A percentile compares a stretch with the other conserved stretches of the same genome.
Evolutionary conservation across 2,797 vertebrate species (phyloP).

Genomic region (Sphaeramia orbicularis): DNA sequence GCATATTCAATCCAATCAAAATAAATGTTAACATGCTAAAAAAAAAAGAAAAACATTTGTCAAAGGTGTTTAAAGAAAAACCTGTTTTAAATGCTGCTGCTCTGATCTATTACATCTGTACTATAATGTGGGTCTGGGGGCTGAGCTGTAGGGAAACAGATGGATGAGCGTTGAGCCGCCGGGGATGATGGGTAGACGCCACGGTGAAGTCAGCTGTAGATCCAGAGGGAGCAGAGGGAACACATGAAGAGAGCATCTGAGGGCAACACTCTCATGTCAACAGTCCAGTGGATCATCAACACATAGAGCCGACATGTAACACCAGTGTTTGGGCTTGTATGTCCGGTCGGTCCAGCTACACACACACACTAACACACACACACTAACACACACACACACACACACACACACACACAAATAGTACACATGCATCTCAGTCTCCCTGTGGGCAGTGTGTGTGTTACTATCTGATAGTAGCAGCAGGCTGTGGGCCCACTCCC

Average conservation of each 20-base stretch:
- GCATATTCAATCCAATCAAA: neutral
- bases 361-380: too few relatives aligned
- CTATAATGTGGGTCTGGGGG: constrained; percentile 31
- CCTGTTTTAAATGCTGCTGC: neutral
- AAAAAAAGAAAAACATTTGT: neutral
- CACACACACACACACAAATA: constrained; percentile 47
- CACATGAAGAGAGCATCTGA: constrained; percentile 53
- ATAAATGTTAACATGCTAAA: too few relatives aligned
- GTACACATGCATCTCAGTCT: constrained; percentile 39
- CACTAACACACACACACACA: too few relatives aligned
- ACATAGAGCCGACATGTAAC: constrained; percentile 43
- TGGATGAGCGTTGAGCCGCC: too few relatives aligned
- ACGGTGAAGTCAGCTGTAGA: constrained; percentile 34
- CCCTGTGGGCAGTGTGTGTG: constrained; percentile 61
- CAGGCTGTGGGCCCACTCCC: constrained; percentile 60
- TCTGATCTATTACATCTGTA: neutral
- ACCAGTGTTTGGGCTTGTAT: constrained; percentile 49
- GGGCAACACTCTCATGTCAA: constrained; percentile 44
- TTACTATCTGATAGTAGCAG: constrained; percentile 72
- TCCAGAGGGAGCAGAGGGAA: constrained; percentile 51
- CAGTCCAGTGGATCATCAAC: constrained; percentile 56
- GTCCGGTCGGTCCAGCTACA: constrained; percentile 42
- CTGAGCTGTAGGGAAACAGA: too few relatives aligned
- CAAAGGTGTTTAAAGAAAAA: neutral
- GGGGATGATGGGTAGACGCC: constrained; percentile 37